Conservation (phyloP, 35 echinoderm and acorn worm genomes). For the Amphiura filiformis region DNA sequence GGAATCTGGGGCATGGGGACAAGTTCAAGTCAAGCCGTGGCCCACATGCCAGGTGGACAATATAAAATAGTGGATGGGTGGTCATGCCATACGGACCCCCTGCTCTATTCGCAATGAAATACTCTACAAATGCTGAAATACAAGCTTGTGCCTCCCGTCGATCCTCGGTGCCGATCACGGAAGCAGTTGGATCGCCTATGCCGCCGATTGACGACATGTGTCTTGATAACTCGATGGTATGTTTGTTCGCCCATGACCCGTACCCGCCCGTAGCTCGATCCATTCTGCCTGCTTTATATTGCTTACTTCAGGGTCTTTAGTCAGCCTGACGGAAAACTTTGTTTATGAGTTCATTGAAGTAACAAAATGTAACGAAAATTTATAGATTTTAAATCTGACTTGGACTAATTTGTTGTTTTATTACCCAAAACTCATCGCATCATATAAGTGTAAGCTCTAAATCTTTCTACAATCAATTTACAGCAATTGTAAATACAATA, state of each 20-base stretch:
- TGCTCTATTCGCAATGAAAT: conserved; percentile 5
- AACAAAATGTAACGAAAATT: neutral
- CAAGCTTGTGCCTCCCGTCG: neutral
- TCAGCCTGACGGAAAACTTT: neutral
- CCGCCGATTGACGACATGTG: neutral
- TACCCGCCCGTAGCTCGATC: neutral
- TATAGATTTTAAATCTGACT: neutral
- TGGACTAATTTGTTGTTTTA: neutral
- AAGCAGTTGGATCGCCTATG: conserved; percentile 6
- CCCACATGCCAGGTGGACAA: neutral
- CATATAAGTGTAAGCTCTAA: no score
- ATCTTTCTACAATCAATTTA: no score
- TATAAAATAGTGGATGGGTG: conserved; percentile 1
- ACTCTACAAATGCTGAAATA: neutral
- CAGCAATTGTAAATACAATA: no score
- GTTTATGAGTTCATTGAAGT: no score
- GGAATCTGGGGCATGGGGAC: neutral
- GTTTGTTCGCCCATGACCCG: neutral
- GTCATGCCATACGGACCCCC: neutral
- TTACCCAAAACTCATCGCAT: no score
- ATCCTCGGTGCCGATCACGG: conserved; percentile 4
- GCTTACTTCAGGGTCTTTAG: neutral
- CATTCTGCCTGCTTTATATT: neutral
- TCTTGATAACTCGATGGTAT: neutral
- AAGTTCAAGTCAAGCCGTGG: neutral